Base-by-base conservation (phyloP, 2,113 vertebrate species). In the Rutilus rutilus region DNA sequence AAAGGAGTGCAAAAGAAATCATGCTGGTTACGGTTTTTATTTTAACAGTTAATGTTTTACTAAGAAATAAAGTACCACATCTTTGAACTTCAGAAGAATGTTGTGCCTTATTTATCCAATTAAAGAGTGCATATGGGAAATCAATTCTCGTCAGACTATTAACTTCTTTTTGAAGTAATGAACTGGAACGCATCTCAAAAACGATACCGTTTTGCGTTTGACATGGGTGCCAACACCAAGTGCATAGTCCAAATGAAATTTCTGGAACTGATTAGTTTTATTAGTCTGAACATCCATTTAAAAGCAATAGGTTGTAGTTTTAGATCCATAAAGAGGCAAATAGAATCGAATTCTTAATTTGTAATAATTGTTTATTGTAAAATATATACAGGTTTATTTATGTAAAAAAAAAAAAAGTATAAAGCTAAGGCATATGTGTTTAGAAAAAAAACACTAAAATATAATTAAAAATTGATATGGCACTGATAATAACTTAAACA, bases 291-390 rank as follows among this genome's bases (percentile, higher is more conserved):
- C 19, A 42, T 60, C n/a, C 77, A 42, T 6, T 59, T 12, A 62
- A 47, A 47, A 47, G 21, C 17, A 80, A 42, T 11, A 8, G 39
- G 9, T 27, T 80, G 27, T 2, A 14, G 14, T 75, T 50, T 47
- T 23, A 57, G 19, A n/a, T 73, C 39, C 36, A 73, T 42, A 5
- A 39, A 71, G 67, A 71, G 67, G 4, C 67, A 6, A 71, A 23
- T 71, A 23, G 1, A 39, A 71, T 71, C 21, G 1, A 23, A 39
- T 12, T 5, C 19, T 42, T n/a, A 42, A 71, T 42, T 71, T 39
- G 4, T 71, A 12, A 71, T 71, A 71, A 59, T 15, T 78, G 21
- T 80, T 80, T 80, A 80, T 80, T 80, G n/a, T 27, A 64, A 80
- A 80, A 57, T 59, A 54, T 54, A 60, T 59, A 60, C n/a, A 50